Percentiles rank a stretch among this genome's conserved stretches.
Evolutionary conservation across 2,113 vertebrate species (phyloP).

Genomic region (Pygoscelis adeliae): DNA sequence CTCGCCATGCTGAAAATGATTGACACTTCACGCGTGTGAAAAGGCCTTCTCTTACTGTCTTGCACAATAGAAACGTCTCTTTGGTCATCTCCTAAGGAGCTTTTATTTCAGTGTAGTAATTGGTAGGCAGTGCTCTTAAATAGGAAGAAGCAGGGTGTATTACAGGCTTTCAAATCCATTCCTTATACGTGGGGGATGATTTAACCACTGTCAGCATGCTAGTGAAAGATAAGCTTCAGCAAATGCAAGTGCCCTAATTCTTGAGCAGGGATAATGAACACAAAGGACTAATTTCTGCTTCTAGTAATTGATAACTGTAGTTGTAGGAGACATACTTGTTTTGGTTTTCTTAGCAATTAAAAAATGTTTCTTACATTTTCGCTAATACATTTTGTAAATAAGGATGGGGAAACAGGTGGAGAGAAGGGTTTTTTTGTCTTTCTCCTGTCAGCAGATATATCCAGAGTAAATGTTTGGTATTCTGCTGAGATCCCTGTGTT

Average conservation of each 20-base stretch:
- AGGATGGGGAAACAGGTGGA: neutral
- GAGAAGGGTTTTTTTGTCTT: neutral
- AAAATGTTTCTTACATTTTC: neutral
- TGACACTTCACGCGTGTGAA: neutral
- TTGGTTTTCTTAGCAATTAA: neutral
- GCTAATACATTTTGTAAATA: neutral
- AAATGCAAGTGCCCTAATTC: constrained; percentile 8
- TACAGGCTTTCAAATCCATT: neutral
- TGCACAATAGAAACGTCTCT: neutral
- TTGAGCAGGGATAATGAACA: neutral
- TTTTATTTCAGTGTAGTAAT: neutral
- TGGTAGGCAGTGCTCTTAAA: neutral
- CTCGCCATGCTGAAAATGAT: fast-evolving
- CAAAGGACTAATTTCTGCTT: neutral
- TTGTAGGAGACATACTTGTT: neutral
- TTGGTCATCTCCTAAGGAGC: neutral
- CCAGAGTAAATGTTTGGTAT: neutral
- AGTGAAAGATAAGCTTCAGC: constrained; percentile 15
- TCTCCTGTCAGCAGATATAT: neutral
- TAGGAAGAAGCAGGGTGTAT: neutral
- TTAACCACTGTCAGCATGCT: neutral
- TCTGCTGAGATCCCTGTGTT: neutral
- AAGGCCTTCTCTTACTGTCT: neutral
- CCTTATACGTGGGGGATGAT: neutral
- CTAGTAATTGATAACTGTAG: neutral